These are phyloP conservation scores for Cephus cinctus DNA, from an alignment of 1,140 invertebrate genomes.

Conservation along the genomic window DNA sequence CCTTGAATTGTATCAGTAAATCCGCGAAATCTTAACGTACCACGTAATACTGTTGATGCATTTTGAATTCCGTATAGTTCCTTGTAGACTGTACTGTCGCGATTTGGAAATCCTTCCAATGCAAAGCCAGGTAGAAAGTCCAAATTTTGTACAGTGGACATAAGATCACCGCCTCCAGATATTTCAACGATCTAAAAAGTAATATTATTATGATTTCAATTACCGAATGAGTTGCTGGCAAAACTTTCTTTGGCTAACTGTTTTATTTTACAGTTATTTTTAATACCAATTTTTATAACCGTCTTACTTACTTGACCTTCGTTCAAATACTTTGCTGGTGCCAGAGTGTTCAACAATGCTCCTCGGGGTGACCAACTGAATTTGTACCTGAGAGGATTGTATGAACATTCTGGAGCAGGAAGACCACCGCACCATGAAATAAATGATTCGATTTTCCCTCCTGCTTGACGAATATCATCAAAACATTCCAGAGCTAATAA, in stretches of 20 bases:
- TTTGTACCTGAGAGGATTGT: constrained; percentile 94
- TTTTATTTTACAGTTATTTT: neutral
- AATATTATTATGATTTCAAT: constrained; percentile 9
- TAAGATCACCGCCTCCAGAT: constrained; percentile 81
- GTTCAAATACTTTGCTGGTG: constrained; percentile 83
- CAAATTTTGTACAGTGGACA: constrained; percentile 75
- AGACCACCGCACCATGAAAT: constrained; percentile 96
- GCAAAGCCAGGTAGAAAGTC: constrained; percentile 96
- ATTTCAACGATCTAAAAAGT: constrained; percentile 77
- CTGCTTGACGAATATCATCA: constrained; percentile 81
- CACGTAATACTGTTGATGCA: constrained; percentile 85
- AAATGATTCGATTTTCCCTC: constrained; percentile 87
- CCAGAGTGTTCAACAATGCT: constrained; percentile 86
- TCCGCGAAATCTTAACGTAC: constrained; percentile 89
- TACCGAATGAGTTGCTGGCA: neutral
- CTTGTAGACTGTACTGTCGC: constrained; percentile 90
- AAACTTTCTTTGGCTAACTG: neutral
- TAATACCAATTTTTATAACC: too few species aligned
- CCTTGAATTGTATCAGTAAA: constrained; percentile 86
- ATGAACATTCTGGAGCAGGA: constrained; percentile 92
- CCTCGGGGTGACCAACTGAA: constrained; percentile 96
- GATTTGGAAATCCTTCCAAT: constrained; percentile 93
- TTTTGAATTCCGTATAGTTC: constrained; percentile 84
- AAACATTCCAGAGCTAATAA: constrained; percentile 96
- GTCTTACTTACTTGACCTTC: constrained; percentile 75